Evolutionary conservation across 2,797 vertebrate genomes (phyloP), one percentile per base, ranked within the genome.

Genomic region (Sciurus carolinensis): DNA sequence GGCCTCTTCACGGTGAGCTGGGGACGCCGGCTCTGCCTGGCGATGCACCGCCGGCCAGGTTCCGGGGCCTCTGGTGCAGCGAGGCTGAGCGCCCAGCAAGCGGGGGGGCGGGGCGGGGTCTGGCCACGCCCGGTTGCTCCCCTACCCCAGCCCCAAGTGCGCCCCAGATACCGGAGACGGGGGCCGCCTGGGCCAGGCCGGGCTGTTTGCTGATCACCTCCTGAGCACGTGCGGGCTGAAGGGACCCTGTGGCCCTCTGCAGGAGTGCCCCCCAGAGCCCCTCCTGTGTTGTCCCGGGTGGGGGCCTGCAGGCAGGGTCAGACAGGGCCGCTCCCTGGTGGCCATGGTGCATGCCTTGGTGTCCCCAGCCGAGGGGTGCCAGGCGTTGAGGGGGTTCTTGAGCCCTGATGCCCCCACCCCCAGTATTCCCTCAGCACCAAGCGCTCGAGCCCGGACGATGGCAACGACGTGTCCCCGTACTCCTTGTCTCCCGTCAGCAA

Each of bases 401-500:
- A 59, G 24, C 59, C 3, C 22, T 22, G 9, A 7, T 26, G 22
- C 24, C 59, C 57, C 59, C 18, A 87, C 39, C 10, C 87, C 18
- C 96, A 99, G 99, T 99, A 99, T 96, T 99, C 99, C 0, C 99
- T 99, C 87, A 99, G 99, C 98, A 98, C 99, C 57, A 99, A 99
- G 95, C 99, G 99, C 82, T 98, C 99, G 50, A 99, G 99, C 73
- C 99, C 99, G 0, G 99, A 99, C 30, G 99, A 99, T 42, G 99
- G 99, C 97, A 99, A 99, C 4, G 99, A 99, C 5, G 99, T 99
- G 77, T 99, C 99, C 4, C 99, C 99, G 0, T 99, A 99, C 97
- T 99, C 99, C 92, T 97, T 99, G 87, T 99, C 99, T 50, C 99
- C 99, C 0, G 99, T 99, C 95, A 99, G 99, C 98, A 99, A 99